Evolutionary conservation across 2,797 vertebrate genomes (phyloP).

Genomic region (Aquila chrysaetos): DNA sequence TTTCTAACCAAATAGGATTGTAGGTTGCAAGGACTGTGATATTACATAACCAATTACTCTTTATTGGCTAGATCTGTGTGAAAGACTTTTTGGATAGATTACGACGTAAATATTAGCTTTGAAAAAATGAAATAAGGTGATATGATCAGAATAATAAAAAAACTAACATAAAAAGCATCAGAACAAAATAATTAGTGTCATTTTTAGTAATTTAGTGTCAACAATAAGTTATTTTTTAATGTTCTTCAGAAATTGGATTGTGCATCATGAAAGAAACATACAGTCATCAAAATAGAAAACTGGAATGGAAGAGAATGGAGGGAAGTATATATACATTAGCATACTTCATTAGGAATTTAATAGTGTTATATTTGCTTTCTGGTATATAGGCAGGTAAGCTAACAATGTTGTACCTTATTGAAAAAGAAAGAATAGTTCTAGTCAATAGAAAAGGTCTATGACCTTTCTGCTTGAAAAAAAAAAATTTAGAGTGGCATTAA

Average conservation of each 20-base stretch:
- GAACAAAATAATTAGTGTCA: not conserved
- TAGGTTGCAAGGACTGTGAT: not conserved
- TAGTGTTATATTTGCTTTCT: not conserved
- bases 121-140: not conserved
- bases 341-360: not conserved
- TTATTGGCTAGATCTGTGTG: not conserved
- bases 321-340: not conserved
- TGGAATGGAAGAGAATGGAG: not conserved
- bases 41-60: not conserved
- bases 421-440: not conserved
- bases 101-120: not conserved
- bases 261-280: not conserved
- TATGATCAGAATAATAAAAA: not conserved
- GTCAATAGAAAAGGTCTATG: not conserved
- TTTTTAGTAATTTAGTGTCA: conserved; percentile 1
- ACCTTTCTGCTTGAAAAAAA: not conserved
- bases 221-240: not conserved
- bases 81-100: not conserved
- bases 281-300: not conserved
- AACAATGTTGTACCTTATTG: not conserved
- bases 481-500: not conserved
- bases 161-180: not conserved
- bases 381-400: rapidly evolving
- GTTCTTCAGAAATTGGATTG: not conserved
- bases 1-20: not conserved